These are phyloP conservation scores for Dolichotis patagonum DNA, from an alignment of 2,113 vertebrate genomes.

Conservation along the genomic window DNA sequence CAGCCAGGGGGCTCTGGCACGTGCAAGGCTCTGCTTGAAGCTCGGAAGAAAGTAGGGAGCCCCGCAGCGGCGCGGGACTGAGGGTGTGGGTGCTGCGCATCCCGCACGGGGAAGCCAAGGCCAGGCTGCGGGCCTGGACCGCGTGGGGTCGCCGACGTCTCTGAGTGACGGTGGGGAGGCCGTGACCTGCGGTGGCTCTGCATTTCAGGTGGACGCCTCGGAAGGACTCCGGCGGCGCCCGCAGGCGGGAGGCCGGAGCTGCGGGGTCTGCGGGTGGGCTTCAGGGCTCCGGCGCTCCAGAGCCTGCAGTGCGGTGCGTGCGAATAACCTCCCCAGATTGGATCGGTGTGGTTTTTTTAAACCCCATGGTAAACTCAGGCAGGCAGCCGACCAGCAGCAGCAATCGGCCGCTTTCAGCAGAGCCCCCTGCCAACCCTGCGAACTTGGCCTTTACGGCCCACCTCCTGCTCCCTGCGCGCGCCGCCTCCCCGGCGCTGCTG, in stretches of 20 bases:
- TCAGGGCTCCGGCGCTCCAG: neutral
- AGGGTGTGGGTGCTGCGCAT: neutral
- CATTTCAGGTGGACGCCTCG: neutral
- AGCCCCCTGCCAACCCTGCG: neutral
- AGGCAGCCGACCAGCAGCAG: neutral
- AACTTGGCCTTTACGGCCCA: neutral
- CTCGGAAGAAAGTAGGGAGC: neutral
- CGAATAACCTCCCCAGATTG: neutral
- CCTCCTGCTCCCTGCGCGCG: fast-evolving
- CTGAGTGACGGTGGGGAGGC: neutral
- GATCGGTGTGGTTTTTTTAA: neutral
- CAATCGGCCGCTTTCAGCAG: neutral
- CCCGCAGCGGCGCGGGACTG: neutral
- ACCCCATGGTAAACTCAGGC: neutral
- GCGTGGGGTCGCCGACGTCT: neutral
- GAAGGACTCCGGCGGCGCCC: neutral
- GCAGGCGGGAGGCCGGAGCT: neutral
- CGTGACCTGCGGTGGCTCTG: fast-evolving
- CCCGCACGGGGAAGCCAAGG: neutral
- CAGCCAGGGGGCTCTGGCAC: fast-evolving
- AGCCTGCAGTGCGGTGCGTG: neutral
- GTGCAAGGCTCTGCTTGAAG: fast-evolving
- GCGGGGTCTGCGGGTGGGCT: fast-evolving
- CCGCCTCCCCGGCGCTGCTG: neutral
- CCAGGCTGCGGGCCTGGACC: neutral